A percentile compares a stretch with the other conserved stretches of the same genome.
Conservation (phyloP, 2,797 vertebrate species). For the Tinamus major region DNA sequence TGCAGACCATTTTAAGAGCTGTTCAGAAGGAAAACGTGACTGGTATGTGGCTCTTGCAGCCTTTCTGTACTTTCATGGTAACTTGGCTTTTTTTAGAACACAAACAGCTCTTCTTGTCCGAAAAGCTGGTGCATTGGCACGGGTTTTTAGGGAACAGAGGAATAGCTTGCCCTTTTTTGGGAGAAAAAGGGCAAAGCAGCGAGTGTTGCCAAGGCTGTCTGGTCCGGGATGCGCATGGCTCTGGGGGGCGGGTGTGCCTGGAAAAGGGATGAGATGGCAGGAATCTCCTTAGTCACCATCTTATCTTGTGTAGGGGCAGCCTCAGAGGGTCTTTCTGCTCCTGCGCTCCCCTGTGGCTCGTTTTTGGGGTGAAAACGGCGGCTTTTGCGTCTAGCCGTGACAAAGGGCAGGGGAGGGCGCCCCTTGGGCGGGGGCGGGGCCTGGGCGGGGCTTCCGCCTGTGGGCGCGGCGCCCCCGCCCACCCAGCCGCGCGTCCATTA, state of each 20-base stretch:
- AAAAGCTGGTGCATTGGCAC: background rate
- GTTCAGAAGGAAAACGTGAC: background rate
- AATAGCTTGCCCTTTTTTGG: slow-evolving; percentile 21
- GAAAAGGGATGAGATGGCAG: background rate
- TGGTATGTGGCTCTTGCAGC: background rate
- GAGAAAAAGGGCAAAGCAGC: background rate
- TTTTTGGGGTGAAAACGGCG: background rate
- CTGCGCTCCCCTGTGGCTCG: too few relatives aligned
- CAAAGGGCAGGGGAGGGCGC: too few relatives aligned
- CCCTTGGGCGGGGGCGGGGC: too few relatives aligned
- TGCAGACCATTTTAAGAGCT: background rate
- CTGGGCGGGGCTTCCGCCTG: too few relatives aligned
- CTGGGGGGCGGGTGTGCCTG: rapidly evolving
- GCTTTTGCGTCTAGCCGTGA: background rate
- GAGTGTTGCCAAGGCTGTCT: rapidly evolving
- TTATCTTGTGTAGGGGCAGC: too few relatives aligned
- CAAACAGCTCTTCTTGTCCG: slow-evolving; percentile 16
- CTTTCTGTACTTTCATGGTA: slow-evolving; percentile 50
- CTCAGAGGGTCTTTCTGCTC: too few relatives aligned
- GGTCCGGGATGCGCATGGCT: too few relatives aligned
- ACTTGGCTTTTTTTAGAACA: slow-evolving; percentile 46
- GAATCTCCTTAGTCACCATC: background rate
- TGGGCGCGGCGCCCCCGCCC: background rate
- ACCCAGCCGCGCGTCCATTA: background rate
- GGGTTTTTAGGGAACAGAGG: background rate